A percentile compares a stretch with the other conserved stretches of the same genome.
These are phyloP conservation scores for Cnemophilus loriae DNA, from an alignment of 2,113 vertebrate species.

Conservation along the genomic window DNA sequence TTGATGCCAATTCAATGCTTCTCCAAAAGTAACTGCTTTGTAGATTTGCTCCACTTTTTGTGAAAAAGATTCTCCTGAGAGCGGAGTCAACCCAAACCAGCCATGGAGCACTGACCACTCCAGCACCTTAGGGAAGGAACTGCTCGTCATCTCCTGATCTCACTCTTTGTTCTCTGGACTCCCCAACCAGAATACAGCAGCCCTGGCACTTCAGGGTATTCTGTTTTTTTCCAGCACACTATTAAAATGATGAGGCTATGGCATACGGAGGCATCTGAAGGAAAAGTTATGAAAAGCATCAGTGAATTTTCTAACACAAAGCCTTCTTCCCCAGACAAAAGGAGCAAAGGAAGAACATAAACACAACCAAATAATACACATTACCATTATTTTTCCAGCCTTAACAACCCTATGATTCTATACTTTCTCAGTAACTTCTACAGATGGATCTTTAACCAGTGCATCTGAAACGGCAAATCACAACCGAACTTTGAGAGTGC, in stretches of 20 bases:
- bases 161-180: neutral
- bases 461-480: neutral
- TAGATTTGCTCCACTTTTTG: neutral
- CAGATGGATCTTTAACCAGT: neutral
- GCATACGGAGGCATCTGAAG: neutral
- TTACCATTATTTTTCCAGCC: neutral
- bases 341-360: neutral
- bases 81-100: fast-evolving
- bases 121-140: neutral
- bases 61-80: neutral
- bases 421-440: neutral
- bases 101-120: neutral
- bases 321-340: neutral
- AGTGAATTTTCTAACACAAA: neutral
- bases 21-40: neutral
- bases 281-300: neutral
- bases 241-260: neutral
- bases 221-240: neutral
- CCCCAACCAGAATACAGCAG: neutral
- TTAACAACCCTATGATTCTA: neutral
- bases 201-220: neutral
- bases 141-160: neutral
- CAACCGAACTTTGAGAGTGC: neutral
- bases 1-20: neutral
- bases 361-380: neutral